Percentiles rank a stretch among this genome's conserved stretches.
These are phyloP conservation scores for Rotaria socialis DNA, from an alignment of 2,888 invertebrate genomes.

Conservation along the genomic window DNA sequence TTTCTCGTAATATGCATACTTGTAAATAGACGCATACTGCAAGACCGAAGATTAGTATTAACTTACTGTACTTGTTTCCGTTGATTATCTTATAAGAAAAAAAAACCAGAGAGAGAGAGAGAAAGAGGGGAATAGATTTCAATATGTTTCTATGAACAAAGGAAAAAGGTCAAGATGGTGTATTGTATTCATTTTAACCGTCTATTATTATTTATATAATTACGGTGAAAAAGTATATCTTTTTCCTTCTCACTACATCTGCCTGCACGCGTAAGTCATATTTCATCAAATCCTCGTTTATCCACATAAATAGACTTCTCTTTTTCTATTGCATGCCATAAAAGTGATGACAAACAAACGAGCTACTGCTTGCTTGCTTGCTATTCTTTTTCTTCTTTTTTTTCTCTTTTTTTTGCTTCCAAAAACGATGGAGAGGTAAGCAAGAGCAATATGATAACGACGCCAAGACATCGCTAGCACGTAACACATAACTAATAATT, in stretches of 20 bases:
- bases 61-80: background rate
- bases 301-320: slow-evolving; percentile 31
- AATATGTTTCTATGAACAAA: background rate
- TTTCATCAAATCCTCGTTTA: slow-evolving; percentile 37
- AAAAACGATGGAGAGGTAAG: background rate
- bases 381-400: background rate
- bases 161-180: background rate
- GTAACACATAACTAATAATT: background rate
- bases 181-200: too few relatives aligned
- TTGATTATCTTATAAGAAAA: background rate
- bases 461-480: background rate
- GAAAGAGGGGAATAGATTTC: background rate
- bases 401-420: background rate
- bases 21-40: background rate
- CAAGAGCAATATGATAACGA: background rate
- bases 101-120: too few relatives aligned
- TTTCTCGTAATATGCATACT: background rate
- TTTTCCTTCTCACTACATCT: background rate
- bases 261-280: background rate
- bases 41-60: background rate
- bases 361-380: background rate
- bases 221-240: background rate
- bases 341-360: background rate
- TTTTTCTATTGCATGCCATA: background rate
- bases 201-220: background rate